phyloP scores from a whole-genome alignment of 2,113 vertebrate genomes.

The Semnopithecus entellus region DNA sequence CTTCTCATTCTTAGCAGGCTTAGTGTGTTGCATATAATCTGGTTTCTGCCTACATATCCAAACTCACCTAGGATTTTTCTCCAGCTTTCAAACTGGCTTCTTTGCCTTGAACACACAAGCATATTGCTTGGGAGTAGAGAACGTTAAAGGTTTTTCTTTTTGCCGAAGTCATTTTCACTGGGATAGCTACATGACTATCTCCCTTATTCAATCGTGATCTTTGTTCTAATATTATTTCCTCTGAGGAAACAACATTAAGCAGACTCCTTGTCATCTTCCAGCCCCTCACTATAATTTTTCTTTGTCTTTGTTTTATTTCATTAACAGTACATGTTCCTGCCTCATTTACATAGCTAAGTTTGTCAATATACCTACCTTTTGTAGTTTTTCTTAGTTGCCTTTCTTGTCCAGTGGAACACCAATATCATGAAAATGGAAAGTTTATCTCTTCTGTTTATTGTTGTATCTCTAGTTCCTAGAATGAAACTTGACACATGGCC shows the following conservation, averaged over 20 bases:
- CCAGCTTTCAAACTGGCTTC: background rate
- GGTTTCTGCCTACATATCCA: background rate
- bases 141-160: background rate
- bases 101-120: background rate
- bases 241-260: background rate
- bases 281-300: no score
- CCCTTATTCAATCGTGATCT: background rate
- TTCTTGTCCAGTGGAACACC: background rate
- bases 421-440: background rate
- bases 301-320: background rate
- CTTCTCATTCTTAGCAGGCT: background rate
- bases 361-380: background rate
- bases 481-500: background rate
- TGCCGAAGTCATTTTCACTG: background rate
- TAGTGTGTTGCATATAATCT: background rate
- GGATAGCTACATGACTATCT: background rate
- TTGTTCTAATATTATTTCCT: background rate
- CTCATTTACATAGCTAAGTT: background rate
- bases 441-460: background rate
- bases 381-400: no score
- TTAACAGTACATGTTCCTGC: background rate
- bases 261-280: background rate
- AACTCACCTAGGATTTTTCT: rapidly evolving
- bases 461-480: background rate
- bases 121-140: background rate